These are phyloP conservation scores for Acrobasis repandana DNA, from an alignment of 2,888 invertebrate species.

Conservation along the genomic window DNA sequence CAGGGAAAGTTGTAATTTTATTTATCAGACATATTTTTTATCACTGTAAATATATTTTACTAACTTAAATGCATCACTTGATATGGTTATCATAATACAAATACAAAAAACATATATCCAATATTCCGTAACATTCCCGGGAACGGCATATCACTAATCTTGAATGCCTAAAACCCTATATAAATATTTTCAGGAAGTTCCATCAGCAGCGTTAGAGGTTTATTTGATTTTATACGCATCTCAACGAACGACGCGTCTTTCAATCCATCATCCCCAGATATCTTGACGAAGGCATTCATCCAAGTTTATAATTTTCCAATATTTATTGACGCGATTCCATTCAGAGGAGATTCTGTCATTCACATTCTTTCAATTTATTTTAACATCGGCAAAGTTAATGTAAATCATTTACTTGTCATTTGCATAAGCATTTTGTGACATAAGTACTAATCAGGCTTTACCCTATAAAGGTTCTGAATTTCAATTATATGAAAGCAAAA, in stretches of 20 bases:
- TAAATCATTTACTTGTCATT: neutral
- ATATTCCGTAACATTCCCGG: no score
- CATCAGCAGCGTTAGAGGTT: neutral
- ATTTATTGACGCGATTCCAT: neutral
- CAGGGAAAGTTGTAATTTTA: no score
- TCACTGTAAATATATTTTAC: no score
- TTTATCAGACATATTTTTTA: no score
- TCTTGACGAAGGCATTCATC: neutral
- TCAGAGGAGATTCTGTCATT: neutral
- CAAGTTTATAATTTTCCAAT: neutral
- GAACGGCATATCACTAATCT: no score
- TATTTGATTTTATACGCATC: constrained; percentile 2
- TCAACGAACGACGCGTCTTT: neutral
- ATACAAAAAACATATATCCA: no score
- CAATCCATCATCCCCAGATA: neutral
- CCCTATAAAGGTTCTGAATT: no score
- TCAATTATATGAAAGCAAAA: no score
- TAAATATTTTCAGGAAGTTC: neutral
- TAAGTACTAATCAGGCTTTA: neutral
- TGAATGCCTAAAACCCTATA: no score
- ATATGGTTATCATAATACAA: no score
- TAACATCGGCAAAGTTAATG: neutral
- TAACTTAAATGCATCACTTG: no score
- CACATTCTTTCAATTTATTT: constrained; percentile 2
- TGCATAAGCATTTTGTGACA: neutral